Evolutionary conservation across 2,113 vertebrate species (phyloP).

Genomic region (Procavia capensis): DNA sequence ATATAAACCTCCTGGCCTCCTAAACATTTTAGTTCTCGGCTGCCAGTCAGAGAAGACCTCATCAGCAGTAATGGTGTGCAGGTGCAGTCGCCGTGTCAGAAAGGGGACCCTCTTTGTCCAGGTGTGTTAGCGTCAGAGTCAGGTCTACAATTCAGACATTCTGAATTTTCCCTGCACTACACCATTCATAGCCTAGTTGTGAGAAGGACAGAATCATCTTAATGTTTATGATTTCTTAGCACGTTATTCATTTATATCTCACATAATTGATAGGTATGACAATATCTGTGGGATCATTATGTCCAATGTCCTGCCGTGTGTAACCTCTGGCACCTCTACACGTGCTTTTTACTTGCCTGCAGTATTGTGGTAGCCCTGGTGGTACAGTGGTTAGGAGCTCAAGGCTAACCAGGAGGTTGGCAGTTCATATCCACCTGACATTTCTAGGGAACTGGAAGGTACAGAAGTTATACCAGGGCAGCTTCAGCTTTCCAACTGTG

Average conservation of each 20-base stretch:
- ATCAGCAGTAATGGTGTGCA: not conserved
- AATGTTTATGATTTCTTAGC: not conserved
- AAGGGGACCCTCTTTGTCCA: not conserved
- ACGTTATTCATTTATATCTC: not conserved
- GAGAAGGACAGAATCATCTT: not conserved
- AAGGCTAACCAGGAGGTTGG: no score
- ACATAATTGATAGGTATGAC: not conserved
- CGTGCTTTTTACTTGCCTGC: not conserved
- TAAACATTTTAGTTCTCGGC: rapidly evolving
- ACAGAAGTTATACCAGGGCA: not conserved
- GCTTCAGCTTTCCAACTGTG: not conserved
- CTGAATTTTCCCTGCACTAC: not conserved
- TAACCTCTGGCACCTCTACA: not conserved
- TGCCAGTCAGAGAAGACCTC: not conserved
- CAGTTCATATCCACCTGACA: no score
- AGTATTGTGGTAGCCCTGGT: no score
- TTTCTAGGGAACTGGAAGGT: not conserved
- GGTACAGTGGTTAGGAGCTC: no score
- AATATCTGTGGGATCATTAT: not conserved
- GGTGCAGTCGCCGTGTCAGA: not conserved
- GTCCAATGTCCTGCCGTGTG: not conserved
- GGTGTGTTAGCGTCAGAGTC: not conserved
- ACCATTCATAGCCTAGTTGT: not conserved
- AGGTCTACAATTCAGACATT: not conserved
- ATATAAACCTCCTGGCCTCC: not conserved